phyloP scores from a whole-genome alignment of 2,888 invertebrate species.

The Meteorus colon region DNA sequence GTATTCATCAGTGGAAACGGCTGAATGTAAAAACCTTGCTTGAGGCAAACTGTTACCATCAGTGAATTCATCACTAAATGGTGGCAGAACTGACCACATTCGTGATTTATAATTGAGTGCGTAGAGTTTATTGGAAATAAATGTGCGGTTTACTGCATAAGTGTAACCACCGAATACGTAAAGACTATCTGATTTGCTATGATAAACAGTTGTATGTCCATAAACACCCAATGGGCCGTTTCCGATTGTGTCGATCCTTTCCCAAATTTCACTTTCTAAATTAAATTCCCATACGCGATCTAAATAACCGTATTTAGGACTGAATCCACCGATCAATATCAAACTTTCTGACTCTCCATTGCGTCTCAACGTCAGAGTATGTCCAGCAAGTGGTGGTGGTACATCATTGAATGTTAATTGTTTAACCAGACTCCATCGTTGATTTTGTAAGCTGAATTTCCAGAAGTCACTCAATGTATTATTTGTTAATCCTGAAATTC shows the following conservation, averaged over 20 bases:
- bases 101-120: conserved; percentile 85
- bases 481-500: conserved; percentile 73
- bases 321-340: conserved; percentile 91
- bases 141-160: conserved; percentile 82
- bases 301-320: conserved; percentile 83
- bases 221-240: conserved; percentile 87
- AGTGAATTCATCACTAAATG: conserved; percentile 77
- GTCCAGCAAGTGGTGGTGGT: conserved; percentile 89
- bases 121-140: conserved; percentile 84
- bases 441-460: conserved; percentile 92
- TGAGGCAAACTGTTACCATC: conserved; percentile 77
- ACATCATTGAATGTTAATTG: conserved; percentile 73
- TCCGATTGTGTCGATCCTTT: conserved; percentile 81
- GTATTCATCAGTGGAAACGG: conserved; percentile 89
- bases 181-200: conserved; percentile 85
- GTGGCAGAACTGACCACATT: conserved; percentile 86
- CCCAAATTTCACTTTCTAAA: conserved; percentile 84
- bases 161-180: conserved; percentile 93
- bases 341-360: conserved; percentile 84
- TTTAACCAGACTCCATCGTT: conserved; percentile 84
- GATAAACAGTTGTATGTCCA: conserved; percentile 93
- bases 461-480: conserved; percentile 90
- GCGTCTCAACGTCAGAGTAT: conserved; percentile 88
- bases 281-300: conserved; percentile 87
- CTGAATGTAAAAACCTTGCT: conserved; percentile 89